A percentile compares a stretch with the other conserved stretches of the same genome.
Evolutionary conservation across 2,113 vertebrate genomes (phyloP).

Genomic region (Pelobates fuscus): DNA sequence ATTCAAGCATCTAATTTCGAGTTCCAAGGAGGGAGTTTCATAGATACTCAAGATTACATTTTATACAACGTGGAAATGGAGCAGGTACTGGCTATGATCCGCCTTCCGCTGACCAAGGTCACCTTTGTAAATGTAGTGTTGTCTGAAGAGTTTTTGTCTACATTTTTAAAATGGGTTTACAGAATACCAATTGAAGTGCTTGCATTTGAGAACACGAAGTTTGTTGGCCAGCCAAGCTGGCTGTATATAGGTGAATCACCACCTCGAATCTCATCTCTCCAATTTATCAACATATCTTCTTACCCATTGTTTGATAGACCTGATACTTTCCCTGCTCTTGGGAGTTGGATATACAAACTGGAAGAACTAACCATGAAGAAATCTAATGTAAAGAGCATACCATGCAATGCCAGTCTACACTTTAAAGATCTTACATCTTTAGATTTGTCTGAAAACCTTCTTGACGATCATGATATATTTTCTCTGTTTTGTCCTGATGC

Average conservation of each 20-base stretch:
- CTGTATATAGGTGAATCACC: fast-evolving
- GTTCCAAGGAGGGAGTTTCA: conserved; percentile 58
- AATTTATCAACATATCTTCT: conserved; percentile 57
- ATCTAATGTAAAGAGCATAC: conserved; percentile 50
- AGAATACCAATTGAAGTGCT: conserved; percentile 60
- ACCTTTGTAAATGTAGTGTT: conserved; percentile 53
- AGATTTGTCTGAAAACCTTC: conserved; percentile 64
- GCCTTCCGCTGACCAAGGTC: conserved; percentile 53
- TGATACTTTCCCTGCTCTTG: conserved; percentile 50
- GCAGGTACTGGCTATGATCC: neutral
- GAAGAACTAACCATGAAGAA: conserved; percentile 55
- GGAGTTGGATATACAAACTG: conserved; percentile 60
- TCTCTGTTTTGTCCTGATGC: conserved; percentile 58
- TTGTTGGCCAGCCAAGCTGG: conserved; percentile 44
- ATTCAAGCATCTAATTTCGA: conserved; percentile 54
- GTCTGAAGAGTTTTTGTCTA: conserved; percentile 58
- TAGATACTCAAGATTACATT: conserved; percentile 47
- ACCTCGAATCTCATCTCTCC: conserved; percentile 56
- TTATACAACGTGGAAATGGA: neutral
- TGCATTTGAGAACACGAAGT: conserved; percentile 58
- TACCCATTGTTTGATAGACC: neutral
- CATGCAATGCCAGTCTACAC: conserved; percentile 52
- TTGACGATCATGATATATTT: conserved; percentile 49
- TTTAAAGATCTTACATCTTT: conserved; percentile 58
- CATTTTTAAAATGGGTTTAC: conserved; percentile 55